phyloP scores from a whole-genome alignment of 2,797 vertebrate species.

The Fratercula arctica region DNA sequence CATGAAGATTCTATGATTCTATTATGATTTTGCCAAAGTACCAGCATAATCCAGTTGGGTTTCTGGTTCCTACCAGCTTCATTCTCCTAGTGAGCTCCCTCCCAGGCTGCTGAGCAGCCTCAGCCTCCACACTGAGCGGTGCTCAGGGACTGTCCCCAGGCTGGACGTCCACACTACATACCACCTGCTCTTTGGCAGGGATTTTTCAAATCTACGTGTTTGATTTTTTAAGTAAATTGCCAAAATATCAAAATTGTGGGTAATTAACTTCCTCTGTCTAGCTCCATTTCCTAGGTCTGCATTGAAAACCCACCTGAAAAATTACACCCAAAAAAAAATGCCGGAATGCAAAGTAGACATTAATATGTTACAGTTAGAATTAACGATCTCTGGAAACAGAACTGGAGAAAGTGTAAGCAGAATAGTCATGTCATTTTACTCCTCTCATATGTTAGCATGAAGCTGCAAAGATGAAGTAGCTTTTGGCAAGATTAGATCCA shows the following conservation, averaged over 20 bases:
- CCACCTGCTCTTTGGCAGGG: neutral
- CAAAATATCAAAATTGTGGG: neutral
- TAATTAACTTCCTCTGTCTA: neutral
- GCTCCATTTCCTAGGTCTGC: neutral
- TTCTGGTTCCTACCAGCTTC: neutral
- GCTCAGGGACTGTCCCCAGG: neutral
- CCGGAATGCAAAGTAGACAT: neutral
- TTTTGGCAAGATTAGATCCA: conserved; percentile 32
- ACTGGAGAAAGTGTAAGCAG: neutral
- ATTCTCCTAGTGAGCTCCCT: neutral
- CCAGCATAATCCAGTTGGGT: neutral
- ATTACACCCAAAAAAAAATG: neutral
- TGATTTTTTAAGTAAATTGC: neutral
- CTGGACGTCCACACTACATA: neutral
- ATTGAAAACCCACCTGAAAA: neutral
- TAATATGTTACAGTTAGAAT: neutral
- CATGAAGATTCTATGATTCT: no score
- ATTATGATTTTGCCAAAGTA: neutral
- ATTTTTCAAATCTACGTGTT: neutral
- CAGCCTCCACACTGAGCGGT: neutral
- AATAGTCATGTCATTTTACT: neutral
- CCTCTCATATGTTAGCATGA: neutral
- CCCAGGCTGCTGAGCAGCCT: neutral
- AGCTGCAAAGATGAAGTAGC: neutral
- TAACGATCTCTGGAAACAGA: conserved; percentile 3